These are phyloP conservation scores for Baronia brevicornis DNA, from an alignment of 2,888 invertebrate species.

Conservation along the genomic window DNA sequence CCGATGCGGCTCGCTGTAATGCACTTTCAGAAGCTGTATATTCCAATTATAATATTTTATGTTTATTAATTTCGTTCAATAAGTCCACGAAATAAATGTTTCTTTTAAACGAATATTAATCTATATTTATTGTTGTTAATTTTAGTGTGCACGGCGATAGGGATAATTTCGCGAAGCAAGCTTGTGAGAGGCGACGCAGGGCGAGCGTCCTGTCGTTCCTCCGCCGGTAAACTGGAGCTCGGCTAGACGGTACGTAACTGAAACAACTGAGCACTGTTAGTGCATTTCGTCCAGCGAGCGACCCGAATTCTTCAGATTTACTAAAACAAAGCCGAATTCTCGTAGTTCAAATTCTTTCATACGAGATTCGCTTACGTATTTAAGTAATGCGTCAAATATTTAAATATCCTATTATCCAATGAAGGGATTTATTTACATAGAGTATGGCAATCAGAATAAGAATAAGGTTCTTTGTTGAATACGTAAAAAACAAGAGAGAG, in stretches of 20 bases:
- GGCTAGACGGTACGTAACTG: slow-evolving; percentile 29
- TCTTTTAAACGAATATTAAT: not conserved
- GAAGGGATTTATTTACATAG: slow-evolving; percentile 7
- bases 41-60: slow-evolving; percentile 5
- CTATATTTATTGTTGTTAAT: not conserved
- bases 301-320: slow-evolving; percentile 28
- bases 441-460: not conserved
- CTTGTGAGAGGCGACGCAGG: slow-evolving; percentile 16
- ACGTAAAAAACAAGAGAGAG: too few relatives aligned
- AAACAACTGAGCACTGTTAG: slow-evolving; percentile 30
- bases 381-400: slow-evolving; percentile 10
- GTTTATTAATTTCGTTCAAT: too few relatives aligned
- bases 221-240: slow-evolving; percentile 41
- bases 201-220: slow-evolving; percentile 38
- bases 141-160: not conserved
- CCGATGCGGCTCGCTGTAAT: slow-evolving; percentile 29
- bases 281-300: slow-evolving; percentile 29
- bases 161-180: not conserved
- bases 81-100: too few relatives aligned
- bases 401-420: slow-evolving; percentile 3
- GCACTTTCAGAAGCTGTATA: slow-evolving; percentile 24
- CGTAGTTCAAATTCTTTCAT: slow-evolving; percentile 18
- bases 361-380: slow-evolving; percentile 7
- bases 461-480: too few relatives aligned
- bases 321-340: slow-evolving; percentile 26